A percentile compares a stretch with the other conserved stretches of the same genome.
phyloP scores from a whole-genome alignment of 2,888 invertebrate genomes.

The Troides oblongomaculatus region DNA sequence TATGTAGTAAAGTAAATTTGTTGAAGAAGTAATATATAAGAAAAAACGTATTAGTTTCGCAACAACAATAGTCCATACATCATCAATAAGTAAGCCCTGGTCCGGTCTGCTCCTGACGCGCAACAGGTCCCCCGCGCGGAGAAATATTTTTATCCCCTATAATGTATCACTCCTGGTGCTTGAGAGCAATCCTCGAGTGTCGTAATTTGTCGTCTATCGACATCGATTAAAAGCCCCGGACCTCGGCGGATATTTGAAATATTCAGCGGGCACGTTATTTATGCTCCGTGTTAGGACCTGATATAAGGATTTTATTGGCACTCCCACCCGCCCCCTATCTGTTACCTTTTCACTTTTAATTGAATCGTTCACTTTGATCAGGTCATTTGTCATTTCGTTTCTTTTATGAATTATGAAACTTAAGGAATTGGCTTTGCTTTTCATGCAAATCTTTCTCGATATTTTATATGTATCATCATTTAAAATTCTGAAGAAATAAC shows the following conservation, averaged over 20 bases:
- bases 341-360: conserved; percentile 53
- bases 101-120: conserved; percentile 46
- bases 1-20: neutral
- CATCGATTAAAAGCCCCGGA: conserved; percentile 40
- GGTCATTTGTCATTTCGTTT: conserved; percentile 38
- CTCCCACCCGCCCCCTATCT: conserved; percentile 26
- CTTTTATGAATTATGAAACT: conserved; percentile 16
- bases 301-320: conserved; percentile 62
- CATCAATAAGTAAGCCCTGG: neutral
- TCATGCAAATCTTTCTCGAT: too few species aligned
- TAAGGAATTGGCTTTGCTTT: neutral
- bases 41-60: neutral
- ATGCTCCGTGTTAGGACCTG: conserved; percentile 53
- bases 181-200: conserved; percentile 52
- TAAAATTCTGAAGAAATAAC: too few species aligned
- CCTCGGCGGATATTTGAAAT: conserved; percentile 50
- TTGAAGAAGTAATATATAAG: neutral
- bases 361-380: conserved; percentile 55
- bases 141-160: conserved; percentile 71
- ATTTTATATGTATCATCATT: too few species aligned
- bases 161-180: conserved; percentile 65
- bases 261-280: conserved; percentile 49
- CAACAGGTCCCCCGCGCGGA: conserved; percentile 68
- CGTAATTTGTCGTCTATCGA: conserved; percentile 37
- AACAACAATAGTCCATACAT: too few species aligned